Base-by-base conservation (phyloP, 1,140 invertebrate species). In the Rhizoglyphus robini region DNA sequence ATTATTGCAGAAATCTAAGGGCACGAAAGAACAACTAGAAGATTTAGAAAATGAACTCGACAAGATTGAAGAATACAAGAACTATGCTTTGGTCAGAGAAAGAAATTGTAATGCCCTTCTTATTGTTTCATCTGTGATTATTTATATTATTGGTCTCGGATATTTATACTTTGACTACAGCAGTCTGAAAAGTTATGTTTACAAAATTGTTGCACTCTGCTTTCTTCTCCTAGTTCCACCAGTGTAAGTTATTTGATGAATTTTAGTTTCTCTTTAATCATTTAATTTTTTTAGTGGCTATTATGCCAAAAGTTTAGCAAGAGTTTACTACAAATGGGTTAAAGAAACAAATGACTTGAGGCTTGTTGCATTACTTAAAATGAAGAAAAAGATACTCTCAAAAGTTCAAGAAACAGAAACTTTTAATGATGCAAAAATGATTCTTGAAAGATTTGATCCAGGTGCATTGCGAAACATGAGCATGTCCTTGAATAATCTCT, bases 341-440 rank as follows among this genome's bases (percentile, higher is more conserved):
- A 82, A 94, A 47, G 81, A 81, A 61, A 83, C 82, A 73, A 93
- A 91, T 78, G 83, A 86, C 76, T 79, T 82, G 67, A 87, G 86
- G 75, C 77, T 95, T 49, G 76, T 75, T 60, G 81, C 82, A 51
- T 81, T 95, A 72, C 80, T 83, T 69, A 82, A 83, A 64, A 83
- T 90, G 70, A 95, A 92, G 73, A 88, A 87, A 74, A 84, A 88
- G 75, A 86, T 97, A 70, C 78, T 98, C 48, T 91, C 97, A 73
- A 86, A 93, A 76, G 92, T 98, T 34, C 96, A 91, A 83, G 92
- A 97, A 74, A 97, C 85, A 54, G 94, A 97, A 79, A 96, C 91
- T 1, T 99, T 96, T 75, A 97, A 96, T 79, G 89, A 92, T 71
- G 91, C 90, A 1, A 91, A 88, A 77, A 85, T 90, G 76, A 89